These are phyloP conservation scores for Camponotus pennsylvanicus DNA, from an alignment of 1,140 invertebrate genomes.

Conservation along the genomic window DNA sequence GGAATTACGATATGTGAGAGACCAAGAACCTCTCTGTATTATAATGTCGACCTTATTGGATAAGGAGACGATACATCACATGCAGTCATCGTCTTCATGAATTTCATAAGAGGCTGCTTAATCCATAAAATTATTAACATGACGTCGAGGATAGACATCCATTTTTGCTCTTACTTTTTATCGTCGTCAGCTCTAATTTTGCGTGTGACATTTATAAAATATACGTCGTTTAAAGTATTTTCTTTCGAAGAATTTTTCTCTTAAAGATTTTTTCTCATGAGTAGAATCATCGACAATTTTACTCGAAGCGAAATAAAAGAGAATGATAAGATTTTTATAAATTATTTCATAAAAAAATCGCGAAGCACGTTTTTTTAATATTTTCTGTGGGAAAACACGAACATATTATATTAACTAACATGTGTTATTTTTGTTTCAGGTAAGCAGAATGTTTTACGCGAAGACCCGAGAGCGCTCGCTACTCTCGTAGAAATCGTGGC, in stretches of 20 bases:
- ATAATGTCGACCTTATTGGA: background rate
- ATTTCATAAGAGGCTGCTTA: constrained; percentile 64
- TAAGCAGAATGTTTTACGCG: constrained; percentile 69
- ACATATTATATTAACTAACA: background rate
- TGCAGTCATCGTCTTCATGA: constrained; percentile 53
- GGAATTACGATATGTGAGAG: background rate
- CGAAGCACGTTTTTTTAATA: background rate
- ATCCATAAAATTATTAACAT: constrained; percentile 68
- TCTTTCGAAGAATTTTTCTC: no score
- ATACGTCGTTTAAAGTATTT: no score
- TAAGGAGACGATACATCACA: background rate
- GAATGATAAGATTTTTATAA: background rate
- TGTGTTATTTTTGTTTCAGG: constrained; percentile 78
- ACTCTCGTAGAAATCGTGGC: constrained; percentile 19
- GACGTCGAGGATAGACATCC: constrained; percentile 57
- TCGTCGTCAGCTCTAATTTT: constrained; percentile 15
- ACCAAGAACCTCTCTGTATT: background rate
- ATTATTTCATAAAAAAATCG: background rate
- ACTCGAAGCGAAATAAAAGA: background rate
- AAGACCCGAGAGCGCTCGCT: constrained; percentile 2
- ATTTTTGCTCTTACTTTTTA: constrained; percentile 43
- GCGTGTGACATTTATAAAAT: background rate
- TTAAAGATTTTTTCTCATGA: background rate
- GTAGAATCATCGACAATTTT: background rate
- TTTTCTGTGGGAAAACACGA: background rate